Conservation (phyloP, 2,113 vertebrate species). For the Campylomormyrus numenius region DNA sequence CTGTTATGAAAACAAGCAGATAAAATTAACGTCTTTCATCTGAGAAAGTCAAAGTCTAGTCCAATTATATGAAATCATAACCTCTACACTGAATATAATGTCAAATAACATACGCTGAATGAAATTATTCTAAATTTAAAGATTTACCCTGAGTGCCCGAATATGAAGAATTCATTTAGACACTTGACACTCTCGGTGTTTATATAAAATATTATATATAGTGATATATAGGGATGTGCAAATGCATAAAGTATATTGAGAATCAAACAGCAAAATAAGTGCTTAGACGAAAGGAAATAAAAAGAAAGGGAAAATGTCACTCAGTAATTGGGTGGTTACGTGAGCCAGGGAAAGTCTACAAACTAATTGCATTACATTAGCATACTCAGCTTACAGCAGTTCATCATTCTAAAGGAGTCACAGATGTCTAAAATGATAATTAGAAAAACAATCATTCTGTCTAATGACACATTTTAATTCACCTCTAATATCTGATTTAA, state of each 20-base stretch:
- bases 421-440: slow-evolving; percentile 24
- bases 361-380: slow-evolving; percentile 16
- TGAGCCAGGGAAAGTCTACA: background rate
- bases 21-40: background rate
- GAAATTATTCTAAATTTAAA: background rate
- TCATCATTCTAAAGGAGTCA: slow-evolving; percentile 16
- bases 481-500: slow-evolving; percentile 22
- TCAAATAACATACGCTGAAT: background rate
- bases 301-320: background rate
- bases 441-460: slow-evolving; percentile 20
- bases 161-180: background rate
- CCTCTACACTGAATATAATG: background rate
- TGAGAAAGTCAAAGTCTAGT: background rate
- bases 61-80: slow-evolving; percentile 9
- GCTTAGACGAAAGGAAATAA: background rate
- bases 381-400: slow-evolving; percentile 13
- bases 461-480: slow-evolving; percentile 14
- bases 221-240: background rate
- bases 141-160: background rate
- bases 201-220: background rate
- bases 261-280: background rate
- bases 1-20: background rate
- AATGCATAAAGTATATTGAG: background rate
- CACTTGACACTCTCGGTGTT: background rate
- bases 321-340: background rate